phyloP scores from a whole-genome alignment of 2,797 vertebrate genomes.

The Helostoma temminkii region DNA sequence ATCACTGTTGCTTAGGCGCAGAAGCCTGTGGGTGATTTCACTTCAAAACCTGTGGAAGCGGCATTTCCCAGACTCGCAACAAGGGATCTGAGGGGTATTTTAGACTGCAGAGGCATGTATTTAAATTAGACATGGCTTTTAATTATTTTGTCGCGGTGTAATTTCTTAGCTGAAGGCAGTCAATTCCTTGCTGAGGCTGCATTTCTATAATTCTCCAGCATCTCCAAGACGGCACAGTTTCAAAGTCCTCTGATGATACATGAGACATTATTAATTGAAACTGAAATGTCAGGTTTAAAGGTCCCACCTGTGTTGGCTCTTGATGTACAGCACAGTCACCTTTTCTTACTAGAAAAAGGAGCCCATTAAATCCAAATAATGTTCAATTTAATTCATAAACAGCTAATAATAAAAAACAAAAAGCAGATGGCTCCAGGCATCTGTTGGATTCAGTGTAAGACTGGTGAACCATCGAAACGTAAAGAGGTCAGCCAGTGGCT shows the following conservation, averaged over 20 bases:
- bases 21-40: conserved; percentile 51
- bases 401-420: conserved; percentile 22
- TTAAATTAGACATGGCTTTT: conserved; percentile 83
- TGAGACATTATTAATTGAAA: conserved; percentile 66
- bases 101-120: conserved; percentile 64
- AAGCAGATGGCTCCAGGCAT: conserved; percentile 4
- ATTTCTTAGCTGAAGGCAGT: conserved; percentile 77
- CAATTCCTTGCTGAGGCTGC: conserved; percentile 75
- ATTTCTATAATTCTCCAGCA: conserved; percentile 73
- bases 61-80: conserved; percentile 69
- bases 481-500: conserved; percentile 27
- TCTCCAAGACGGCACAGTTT: conserved; percentile 49
- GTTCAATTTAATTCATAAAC: conserved; percentile 19
- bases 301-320: conserved; percentile 52
- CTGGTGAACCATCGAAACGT: conserved; percentile 6
- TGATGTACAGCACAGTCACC: conserved; percentile 1
- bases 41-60: conserved; percentile 74
- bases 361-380: conserved; percentile 29
- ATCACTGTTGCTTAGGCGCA: conserved; percentile 43
- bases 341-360: conserved; percentile 17
- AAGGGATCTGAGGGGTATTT: conserved; percentile 67
- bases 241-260: conserved; percentile 46
- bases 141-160: conserved; percentile 83
- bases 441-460: conserved; percentile 10
- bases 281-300: conserved; percentile 73